These are phyloP conservation scores for Albula goreensis DNA, from an alignment of 2,113 vertebrate species.

Conservation along the genomic window DNA sequence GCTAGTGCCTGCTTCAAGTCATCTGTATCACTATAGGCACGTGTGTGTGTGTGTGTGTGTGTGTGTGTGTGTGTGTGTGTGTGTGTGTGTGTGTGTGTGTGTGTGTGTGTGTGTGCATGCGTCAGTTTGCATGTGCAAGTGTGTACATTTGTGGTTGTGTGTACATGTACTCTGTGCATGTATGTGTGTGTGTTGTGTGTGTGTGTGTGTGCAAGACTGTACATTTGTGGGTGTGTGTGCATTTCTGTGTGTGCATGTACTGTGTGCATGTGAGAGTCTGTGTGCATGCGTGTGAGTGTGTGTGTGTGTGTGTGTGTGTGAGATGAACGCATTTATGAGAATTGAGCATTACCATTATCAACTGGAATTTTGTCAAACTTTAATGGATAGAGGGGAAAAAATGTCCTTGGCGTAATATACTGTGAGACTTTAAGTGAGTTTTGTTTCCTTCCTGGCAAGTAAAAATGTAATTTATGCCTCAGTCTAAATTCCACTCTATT, in stretches of 20 bases:
- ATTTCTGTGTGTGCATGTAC: too few relatives aligned
- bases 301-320: background rate
- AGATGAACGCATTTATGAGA: background rate
- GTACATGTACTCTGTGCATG: too few relatives aligned
- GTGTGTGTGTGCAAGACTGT: too few relatives aligned
- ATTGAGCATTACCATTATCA: background rate
- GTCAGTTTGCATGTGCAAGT: too few relatives aligned
- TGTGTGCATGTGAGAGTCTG: too few relatives aligned
- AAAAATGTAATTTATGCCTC: background rate
- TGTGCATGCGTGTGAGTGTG: slow-evolving; percentile 9
- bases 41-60: background rate
- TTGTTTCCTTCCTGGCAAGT: background rate
- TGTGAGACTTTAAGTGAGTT: background rate
- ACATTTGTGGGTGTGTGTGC: too few relatives aligned
- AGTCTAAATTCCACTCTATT: background rate
- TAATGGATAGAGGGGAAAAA: background rate
- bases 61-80: background rate
- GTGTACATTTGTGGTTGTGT: too few relatives aligned
- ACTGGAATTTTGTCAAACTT: background rate
- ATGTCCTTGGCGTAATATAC: background rate
- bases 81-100: too few relatives aligned
- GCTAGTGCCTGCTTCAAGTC: background rate
- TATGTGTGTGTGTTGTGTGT: too few relatives aligned
- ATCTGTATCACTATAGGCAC: slow-evolving; percentile 4
- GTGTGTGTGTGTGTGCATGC: too few relatives aligned